Evolutionary conservation across 2,888 invertebrate species (phyloP).

Genomic region (Sericinus montela): DNA sequence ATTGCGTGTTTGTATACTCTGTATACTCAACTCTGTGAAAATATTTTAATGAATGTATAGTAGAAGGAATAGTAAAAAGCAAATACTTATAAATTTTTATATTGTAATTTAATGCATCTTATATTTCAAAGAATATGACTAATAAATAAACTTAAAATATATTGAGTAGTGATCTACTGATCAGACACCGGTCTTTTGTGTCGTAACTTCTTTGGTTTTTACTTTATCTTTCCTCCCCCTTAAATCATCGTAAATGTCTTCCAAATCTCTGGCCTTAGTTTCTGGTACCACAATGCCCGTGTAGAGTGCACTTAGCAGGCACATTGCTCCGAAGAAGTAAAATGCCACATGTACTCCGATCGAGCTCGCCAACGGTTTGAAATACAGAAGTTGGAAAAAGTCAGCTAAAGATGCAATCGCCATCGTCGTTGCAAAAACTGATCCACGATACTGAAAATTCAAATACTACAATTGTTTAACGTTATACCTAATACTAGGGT

Average conservation of each 20-base stretch:
- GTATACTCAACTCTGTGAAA: too few relatives aligned
- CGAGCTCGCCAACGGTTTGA: conserved; percentile 27
- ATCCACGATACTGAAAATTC: conserved; percentile 35
- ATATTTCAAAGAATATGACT: too few relatives aligned
- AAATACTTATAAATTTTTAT: too few relatives aligned
- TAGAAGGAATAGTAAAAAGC: too few relatives aligned
- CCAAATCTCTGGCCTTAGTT: conserved; percentile 30
- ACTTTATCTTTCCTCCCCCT: conserved; percentile 24
- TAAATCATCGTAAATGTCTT: conserved; percentile 32
- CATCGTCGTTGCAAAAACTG: conserved; percentile 33
- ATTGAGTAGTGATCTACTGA: background rate
- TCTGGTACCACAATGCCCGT: conserved; percentile 29
- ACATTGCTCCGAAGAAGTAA: conserved; percentile 32
- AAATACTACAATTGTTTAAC: too few relatives aligned
- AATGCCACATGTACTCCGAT: conserved; percentile 32
- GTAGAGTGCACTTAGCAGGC: conserved; percentile 28
- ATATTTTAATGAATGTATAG: too few relatives aligned
- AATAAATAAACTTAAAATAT: too few relatives aligned
- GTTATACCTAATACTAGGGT: too few relatives aligned
- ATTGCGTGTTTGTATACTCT: too few relatives aligned
- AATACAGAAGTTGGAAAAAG: conserved; percentile 31
- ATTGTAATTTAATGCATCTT: too few relatives aligned
- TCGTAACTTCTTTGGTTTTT: conserved; percentile 12
- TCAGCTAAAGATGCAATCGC: conserved; percentile 28
- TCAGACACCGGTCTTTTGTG: background rate